These are phyloP conservation scores for Sebastes vulpes DNA, from an alignment of 2,797 vertebrate genomes.

Conservation along the genomic window DNA sequence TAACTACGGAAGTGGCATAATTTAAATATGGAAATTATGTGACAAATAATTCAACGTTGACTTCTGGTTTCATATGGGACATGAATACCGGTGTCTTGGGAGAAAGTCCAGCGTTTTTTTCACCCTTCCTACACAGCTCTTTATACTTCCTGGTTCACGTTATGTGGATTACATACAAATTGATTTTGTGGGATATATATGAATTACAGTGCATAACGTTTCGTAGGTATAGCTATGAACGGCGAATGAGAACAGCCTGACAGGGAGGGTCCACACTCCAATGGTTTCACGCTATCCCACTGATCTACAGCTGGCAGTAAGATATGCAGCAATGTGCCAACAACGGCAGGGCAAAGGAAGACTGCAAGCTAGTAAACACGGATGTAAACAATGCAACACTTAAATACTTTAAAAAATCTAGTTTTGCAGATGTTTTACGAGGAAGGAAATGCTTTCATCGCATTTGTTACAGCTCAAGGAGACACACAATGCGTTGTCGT, in stretches of 20 bases:
- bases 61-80: not conserved
- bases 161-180: not conserved
- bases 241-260: not conserved
- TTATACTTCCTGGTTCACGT: not conserved
- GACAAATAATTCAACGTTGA: not conserved
- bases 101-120: no score
- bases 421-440: not conserved
- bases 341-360: no score
- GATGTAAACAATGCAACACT: not conserved
- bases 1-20: not conserved
- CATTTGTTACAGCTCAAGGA: not conserved
- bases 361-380: no score
- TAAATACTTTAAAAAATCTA: not conserved
- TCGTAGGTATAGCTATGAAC: no score
- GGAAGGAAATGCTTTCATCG: not conserved
- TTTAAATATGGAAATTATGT: not conserved
- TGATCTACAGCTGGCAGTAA: no score
- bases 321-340: no score
- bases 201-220: no score
- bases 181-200: not conserved
- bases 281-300: no score
- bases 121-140: rapidly evolving
- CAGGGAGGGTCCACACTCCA: not conserved
- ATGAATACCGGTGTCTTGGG: no score
- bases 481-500: not conserved